Evolutionary conservation across 2,888 invertebrate species (phyloP).

Genomic region (Endomychus coccineus): DNA sequence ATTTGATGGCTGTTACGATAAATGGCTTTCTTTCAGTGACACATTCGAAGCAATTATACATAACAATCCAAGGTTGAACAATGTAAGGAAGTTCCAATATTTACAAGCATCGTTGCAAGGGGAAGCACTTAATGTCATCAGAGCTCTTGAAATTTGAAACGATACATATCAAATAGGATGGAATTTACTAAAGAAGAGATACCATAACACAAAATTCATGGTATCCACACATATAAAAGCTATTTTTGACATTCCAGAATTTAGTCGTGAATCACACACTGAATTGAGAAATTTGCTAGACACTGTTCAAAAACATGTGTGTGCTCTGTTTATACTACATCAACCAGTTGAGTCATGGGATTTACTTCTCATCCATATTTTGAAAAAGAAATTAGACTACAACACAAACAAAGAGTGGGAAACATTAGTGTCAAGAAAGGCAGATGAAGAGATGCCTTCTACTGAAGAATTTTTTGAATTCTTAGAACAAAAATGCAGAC

Average conservation of each 20-base stretch:
- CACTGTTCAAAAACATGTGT: constrained; percentile 14
- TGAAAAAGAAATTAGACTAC: constrained; percentile 14
- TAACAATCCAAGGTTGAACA: too few relatives aligned
- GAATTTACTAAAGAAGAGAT: constrained; percentile 12
- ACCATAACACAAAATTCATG: constrained; percentile 17
- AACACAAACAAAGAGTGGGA: constrained; percentile 12
- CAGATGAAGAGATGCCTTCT: constrained; percentile 3
- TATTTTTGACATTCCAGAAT: constrained; percentile 9
- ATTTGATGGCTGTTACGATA: too few relatives aligned
- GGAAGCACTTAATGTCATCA: background rate
- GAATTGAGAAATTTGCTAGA: constrained; percentile 9
- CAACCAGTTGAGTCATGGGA: constrained; percentile 16
- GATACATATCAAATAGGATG: constrained; percentile 16
- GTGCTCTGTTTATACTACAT: constrained; percentile 13
- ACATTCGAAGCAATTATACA: too few relatives aligned
- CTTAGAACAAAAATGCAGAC: too few relatives aligned
- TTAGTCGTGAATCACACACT: constrained; percentile 9
- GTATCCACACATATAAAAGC: constrained; percentile 13
- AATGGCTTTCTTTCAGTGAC: too few relatives aligned
- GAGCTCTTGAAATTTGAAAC: constrained; percentile 5
- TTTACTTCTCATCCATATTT: constrained; percentile 12
- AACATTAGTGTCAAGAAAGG: background rate
- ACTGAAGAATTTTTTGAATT: background rate
- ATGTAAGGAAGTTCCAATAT: too few relatives aligned
- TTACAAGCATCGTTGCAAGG: too few relatives aligned